Conservation (phyloP, 2,888 invertebrate genomes). For the Heliconius charithonia region DNA sequence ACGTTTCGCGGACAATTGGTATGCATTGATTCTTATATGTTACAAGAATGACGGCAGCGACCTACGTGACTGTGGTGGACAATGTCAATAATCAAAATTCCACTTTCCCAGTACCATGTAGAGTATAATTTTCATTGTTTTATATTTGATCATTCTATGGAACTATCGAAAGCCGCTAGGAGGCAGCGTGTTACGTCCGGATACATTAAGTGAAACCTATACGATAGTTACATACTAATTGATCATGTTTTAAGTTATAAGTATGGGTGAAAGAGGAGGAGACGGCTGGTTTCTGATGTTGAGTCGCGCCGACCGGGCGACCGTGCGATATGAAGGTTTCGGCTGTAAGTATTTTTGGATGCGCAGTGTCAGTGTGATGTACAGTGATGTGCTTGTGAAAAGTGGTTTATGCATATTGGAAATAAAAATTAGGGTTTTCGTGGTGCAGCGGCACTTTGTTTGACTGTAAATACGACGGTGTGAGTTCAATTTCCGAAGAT, state of each 20-base stretch:
- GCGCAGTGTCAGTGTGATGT: constrained; percentile 48
- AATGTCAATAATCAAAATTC: constrained; percentile 44
- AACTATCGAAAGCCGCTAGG: constrained; percentile 73
- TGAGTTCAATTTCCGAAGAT: background rate
- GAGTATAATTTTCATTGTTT: constrained; percentile 49
- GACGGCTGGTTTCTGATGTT: constrained; percentile 64
- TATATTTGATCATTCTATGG: constrained; percentile 58
- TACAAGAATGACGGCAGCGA: constrained; percentile 76
- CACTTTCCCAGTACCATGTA: constrained; percentile 51
- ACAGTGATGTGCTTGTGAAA: constrained; percentile 49
- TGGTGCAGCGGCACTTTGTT: background rate
- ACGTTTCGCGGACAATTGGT: constrained; percentile 72
- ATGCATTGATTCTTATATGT: constrained; percentile 69
- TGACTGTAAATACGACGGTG: background rate
- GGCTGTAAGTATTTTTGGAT: constrained; percentile 64
- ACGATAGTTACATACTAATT: constrained; percentile 76
- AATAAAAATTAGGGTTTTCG: background rate
- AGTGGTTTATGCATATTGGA: constrained; percentile 15
- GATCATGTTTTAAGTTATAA: constrained; percentile 71
- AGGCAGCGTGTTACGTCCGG: constrained; percentile 69
- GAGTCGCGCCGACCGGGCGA: constrained; percentile 68
- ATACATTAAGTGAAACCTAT: constrained; percentile 71
- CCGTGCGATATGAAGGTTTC: constrained; percentile 70
- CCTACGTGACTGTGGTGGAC: constrained; percentile 59
- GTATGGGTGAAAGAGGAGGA: constrained; percentile 67